Conservation (phyloP, 1,140 invertebrate species). For the Drosophila setifemur region DNA sequence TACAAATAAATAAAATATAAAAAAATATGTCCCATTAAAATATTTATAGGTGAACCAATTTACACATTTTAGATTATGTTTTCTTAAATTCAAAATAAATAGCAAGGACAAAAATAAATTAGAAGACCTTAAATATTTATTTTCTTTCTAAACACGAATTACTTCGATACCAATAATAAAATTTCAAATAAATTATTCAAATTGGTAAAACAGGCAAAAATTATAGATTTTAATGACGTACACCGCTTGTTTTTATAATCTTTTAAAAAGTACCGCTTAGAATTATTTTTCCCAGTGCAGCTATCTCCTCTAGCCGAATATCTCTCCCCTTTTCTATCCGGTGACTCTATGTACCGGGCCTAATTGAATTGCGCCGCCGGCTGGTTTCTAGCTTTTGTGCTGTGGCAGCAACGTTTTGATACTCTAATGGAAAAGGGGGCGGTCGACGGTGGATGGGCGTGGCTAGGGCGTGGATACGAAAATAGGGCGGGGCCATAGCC, state of each 20-base stretch:
- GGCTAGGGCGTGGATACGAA: background rate
- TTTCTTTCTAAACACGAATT: too few species aligned
- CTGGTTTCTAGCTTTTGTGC: conserved; percentile 55
- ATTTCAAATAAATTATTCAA: too few species aligned
- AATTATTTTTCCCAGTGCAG: background rate
- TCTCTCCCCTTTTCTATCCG: background rate
- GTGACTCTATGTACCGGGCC: conserved; percentile 27
- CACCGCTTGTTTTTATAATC: too few species aligned
- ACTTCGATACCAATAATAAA: too few species aligned
- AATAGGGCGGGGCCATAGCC: background rate
- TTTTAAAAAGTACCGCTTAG: background rate
- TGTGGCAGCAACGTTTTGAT: conserved; percentile 59
- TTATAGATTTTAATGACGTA: background rate
- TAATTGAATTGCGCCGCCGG: conserved; percentile 68
- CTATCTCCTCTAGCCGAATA: background rate
- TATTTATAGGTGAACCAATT: too few species aligned
- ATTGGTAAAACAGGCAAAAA: background rate
- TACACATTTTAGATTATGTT: too few species aligned
- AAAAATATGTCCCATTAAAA: too few species aligned
- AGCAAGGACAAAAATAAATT: too few species aligned
- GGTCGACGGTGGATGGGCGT: background rate
- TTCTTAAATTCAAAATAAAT: too few species aligned
- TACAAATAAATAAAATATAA: too few species aligned
- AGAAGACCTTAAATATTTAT: too few species aligned
- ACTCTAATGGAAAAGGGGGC: conserved; percentile 16